phyloP scores from a whole-genome alignment of 2,113 vertebrate species.

The Butorides virescens region DNA sequence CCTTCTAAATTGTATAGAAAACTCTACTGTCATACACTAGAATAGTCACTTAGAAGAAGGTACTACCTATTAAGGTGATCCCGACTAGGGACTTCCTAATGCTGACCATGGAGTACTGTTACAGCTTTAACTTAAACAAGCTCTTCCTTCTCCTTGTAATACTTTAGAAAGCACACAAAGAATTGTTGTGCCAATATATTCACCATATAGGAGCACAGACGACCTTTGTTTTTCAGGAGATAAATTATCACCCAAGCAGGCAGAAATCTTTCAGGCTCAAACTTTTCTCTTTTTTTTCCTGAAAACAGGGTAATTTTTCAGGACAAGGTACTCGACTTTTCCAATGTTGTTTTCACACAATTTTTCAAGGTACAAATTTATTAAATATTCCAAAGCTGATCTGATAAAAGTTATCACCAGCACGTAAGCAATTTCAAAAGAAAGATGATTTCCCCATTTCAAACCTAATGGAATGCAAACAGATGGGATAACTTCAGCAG shows the following conservation, averaged over 20 bases:
- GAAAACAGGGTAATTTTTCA: background rate
- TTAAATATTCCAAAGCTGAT: background rate
- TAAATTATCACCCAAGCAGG: background rate
- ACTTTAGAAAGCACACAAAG: background rate
- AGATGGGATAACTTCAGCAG: background rate
- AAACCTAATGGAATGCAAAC: background rate
- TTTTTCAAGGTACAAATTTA: background rate
- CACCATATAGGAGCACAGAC: background rate
- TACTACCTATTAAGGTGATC: background rate
- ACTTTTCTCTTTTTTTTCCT: background rate
- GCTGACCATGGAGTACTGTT: background rate
- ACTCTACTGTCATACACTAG: background rate
- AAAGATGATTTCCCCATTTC: background rate
- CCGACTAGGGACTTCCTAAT: background rate
- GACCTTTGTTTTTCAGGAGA: background rate
- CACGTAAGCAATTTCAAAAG: background rate
- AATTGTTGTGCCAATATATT: background rate
- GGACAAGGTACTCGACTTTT: background rate
- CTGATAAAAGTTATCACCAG: background rate
- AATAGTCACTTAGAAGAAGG: background rate
- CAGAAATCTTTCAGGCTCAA: background rate
- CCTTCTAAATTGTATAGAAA: background rate
- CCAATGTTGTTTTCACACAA: background rate
- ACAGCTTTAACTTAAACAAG: background rate
- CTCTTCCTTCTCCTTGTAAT: background rate